These are phyloP conservation scores for Lepidocyrtinus sp. DNA, from an alignment of 2,888 invertebrate species.

Conservation along the genomic window DNA sequence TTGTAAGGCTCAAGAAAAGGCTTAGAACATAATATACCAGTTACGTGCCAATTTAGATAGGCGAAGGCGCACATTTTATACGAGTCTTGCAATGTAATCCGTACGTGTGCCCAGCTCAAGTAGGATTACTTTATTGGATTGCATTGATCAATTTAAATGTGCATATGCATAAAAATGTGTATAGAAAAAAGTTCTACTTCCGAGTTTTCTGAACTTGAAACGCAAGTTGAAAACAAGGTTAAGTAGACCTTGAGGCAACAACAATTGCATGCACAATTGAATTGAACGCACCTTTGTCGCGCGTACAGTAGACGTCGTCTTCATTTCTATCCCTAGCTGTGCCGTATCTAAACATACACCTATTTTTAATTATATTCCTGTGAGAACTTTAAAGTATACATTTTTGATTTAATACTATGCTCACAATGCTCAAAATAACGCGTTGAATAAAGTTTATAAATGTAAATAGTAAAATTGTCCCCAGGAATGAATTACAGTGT, in stretches of 20 bases:
- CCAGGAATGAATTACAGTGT: too few relatives aligned
- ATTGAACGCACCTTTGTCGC: constrained; percentile 47
- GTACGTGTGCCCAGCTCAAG: too few relatives aligned
- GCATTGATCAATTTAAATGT: too few relatives aligned
- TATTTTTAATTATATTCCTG: too few relatives aligned
- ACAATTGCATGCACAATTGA: constrained; percentile 50
- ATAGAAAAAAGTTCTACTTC: constrained; percentile 56
- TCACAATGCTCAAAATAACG: too few relatives aligned
- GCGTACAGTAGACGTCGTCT: constrained; percentile 8
- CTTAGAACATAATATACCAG: background rate
- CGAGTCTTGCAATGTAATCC: background rate
- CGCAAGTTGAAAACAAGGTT: constrained; percentile 57
- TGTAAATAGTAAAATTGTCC: too few relatives aligned
- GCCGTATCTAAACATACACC: too few relatives aligned
- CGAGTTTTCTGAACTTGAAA: constrained; percentile 60
- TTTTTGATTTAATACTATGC: too few relatives aligned
- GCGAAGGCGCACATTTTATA: background rate
- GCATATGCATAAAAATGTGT: constrained; percentile 1
- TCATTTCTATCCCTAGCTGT: too few relatives aligned
- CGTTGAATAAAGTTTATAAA: too few relatives aligned
- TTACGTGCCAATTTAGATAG: background rate
- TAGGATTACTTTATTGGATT: background rate
- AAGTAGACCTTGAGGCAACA: constrained; percentile 58
- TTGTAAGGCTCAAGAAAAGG: background rate
- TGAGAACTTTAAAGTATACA: too few relatives aligned